These are phyloP conservation scores for Heterochromis multidens DNA, from an alignment of 2,113 vertebrate genomes.

Conservation along the genomic window DNA sequence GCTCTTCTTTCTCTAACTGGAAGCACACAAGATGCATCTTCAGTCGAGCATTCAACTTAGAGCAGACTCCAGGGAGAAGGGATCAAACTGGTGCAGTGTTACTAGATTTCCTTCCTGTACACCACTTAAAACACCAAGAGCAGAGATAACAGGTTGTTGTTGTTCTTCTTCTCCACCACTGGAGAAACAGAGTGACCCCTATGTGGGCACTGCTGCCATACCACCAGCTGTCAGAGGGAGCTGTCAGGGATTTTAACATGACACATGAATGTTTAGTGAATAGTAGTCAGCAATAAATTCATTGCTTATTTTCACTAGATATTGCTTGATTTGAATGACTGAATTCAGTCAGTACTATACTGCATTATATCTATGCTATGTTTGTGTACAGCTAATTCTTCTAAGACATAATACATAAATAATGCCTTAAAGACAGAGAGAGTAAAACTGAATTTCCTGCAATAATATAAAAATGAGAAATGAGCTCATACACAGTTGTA, in stretches of 20 bases:
- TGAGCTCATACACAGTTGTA: not conserved
- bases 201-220: not conserved
- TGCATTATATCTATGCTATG: not conserved
- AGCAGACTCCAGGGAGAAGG: not conserved
- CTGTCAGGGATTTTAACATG: not conserved
- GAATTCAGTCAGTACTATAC: not conserved
- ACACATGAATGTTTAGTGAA: not conserved
- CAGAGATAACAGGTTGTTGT: not conserved
- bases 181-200: not conserved
- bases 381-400: not conserved
- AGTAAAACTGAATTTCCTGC: not conserved
- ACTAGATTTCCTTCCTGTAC: not conserved
- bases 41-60: not conserved
- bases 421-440: not conserved
- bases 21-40: not conserved
- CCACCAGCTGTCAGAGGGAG: not conserved
- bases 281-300: not conserved
- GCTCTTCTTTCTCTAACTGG: not conserved
- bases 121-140: not conserved
- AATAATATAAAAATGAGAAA: not conserved
- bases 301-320: not conserved
- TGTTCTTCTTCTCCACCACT: not conserved
- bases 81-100: not conserved
- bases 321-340: not conserved
- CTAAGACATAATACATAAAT: not conserved